These are phyloP conservation scores for Falco biarmicus DNA, from an alignment of 2,797 vertebrate species.

Conservation along the genomic window DNA sequence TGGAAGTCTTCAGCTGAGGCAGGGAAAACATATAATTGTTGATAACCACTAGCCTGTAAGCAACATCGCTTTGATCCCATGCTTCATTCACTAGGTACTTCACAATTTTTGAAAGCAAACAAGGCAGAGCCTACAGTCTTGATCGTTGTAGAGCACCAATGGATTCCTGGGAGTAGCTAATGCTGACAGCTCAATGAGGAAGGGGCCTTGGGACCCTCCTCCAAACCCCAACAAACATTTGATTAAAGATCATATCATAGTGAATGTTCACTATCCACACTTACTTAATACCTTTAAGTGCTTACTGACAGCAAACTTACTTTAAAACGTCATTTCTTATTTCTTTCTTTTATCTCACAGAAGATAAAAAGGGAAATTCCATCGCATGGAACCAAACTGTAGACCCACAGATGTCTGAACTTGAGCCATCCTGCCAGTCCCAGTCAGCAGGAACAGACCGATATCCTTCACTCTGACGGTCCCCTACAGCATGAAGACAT, in stretches of 20 bases:
- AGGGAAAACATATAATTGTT: not conserved
- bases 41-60: not conserved
- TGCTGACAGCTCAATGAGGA: not conserved
- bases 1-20: not conserved
- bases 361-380: not conserved
- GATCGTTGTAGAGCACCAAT: fast-evolving
- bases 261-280: not conserved
- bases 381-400: not conserved
- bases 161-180: not conserved
- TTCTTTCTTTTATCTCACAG: not conserved
- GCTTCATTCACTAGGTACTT: not conserved
- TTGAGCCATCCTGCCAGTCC: not conserved
- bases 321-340: not conserved
- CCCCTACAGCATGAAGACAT: not conserved
- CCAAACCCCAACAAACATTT: not conserved
- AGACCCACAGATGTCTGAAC: not conserved
- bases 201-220: not conserved
- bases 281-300: not conserved
- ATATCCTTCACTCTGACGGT: fast-evolving
- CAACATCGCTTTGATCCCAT: not conserved
- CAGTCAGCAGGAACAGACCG: not conserved
- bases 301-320: not conserved
- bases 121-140: not conserved
- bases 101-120: not conserved
- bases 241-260: not conserved